Conservation (phyloP, 2,888 invertebrate species). For the Drosophila percnosoma region DNA sequence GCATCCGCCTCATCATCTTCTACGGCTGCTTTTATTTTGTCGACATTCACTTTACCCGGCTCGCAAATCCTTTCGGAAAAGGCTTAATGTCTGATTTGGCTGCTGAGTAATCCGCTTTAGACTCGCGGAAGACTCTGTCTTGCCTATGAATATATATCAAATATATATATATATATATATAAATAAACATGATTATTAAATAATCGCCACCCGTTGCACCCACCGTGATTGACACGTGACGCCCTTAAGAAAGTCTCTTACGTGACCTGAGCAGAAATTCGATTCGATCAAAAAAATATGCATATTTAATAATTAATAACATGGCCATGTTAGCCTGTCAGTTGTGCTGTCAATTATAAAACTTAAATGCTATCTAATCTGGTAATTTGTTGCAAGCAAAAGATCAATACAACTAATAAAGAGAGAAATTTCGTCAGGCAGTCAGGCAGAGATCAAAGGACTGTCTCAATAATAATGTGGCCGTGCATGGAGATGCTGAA, state of each 20-base stretch:
- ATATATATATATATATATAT: not conserved
- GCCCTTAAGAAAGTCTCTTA: conserved; percentile 12
- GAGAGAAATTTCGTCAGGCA: not conserved
- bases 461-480: not conserved
- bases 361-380: not conserved
- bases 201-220: not conserved
- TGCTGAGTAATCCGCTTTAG: conserved; percentile 69
- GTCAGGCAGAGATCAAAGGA: not conserved
- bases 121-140: conserved; percentile 27
- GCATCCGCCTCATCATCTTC: not conserved
- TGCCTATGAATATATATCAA: conserved; percentile 24
- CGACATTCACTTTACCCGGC: conserved; percentile 42
- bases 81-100: conserved; percentile 70
- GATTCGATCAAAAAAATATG: not conserved
- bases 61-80: conserved; percentile 67
- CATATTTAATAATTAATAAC: not conserved
- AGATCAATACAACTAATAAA: not conserved
- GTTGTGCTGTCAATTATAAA: not conserved
- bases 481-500: not conserved
- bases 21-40: conserved; percentile 31
- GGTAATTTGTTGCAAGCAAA: not conserved
- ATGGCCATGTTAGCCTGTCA: conserved; percentile 1
- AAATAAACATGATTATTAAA: conserved; percentile 45
- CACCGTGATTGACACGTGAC: conserved; percentile 32
- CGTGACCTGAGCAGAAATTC: conserved; percentile 5